Conservation (phyloP, 2,888 invertebrate genomes). For the Boloria euphrosyne region DNA sequence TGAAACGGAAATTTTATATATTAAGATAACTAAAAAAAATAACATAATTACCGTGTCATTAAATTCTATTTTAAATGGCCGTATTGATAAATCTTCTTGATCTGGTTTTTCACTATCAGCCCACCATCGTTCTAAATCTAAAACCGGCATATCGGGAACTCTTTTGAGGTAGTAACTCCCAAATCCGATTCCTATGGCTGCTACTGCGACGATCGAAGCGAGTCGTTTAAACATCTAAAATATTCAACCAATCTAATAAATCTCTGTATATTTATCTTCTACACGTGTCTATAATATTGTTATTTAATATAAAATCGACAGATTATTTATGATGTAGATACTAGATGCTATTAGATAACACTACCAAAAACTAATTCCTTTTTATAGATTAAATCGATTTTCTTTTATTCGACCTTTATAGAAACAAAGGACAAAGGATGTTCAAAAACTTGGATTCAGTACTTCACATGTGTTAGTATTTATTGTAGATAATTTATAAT, state of each 20-base stretch:
- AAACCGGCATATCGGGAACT: constrained; percentile 54
- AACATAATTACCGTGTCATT: constrained; percentile 59
- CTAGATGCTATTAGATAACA: no score
- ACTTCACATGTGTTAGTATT: no score
- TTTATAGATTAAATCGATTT: no score
- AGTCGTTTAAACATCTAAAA: constrained; percentile 63
- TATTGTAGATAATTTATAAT: no score
- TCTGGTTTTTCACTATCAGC: constrained; percentile 52
- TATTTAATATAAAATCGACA: no score
- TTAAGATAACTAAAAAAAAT: not conserved
- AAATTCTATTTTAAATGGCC: constrained; percentile 66
- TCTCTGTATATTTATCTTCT: not conserved
- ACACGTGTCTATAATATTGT: no score
- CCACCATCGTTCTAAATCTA: constrained; percentile 72
- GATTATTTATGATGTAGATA: no score
- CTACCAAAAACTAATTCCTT: no score
- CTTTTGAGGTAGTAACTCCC: constrained; percentile 46
- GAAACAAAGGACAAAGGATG: no score
- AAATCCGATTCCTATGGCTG: constrained; percentile 51
- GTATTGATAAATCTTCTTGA: constrained; percentile 59
- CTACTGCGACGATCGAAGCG: constrained; percentile 47
- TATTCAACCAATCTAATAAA: not conserved
- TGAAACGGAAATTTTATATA: not conserved
- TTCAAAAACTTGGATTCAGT: no score
- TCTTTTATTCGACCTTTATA: no score